Base-by-base conservation (phyloP, 2,797 vertebrate genomes). In the Cynopterus sphinx region DNA sequence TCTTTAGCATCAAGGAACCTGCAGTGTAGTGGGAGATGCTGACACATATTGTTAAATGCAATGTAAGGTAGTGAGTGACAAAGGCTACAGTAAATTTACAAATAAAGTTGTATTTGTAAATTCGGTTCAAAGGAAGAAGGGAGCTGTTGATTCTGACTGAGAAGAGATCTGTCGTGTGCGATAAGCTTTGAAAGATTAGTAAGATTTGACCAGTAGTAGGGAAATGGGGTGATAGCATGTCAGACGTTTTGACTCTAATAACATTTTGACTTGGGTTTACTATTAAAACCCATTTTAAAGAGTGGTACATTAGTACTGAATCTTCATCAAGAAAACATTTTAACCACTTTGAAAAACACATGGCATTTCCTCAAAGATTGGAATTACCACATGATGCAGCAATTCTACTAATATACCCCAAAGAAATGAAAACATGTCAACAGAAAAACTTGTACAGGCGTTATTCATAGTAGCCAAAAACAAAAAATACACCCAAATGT, bases 231-330 rank as follows among this genome's bases (percentile, higher is more conserved):
- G 11, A 63, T 9, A 39, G 70, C n/a, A 73, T 36, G 15, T 84
- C 55, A 71, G 33, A 59, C 28, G 41, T 91, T 95, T 81, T 75
- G 22, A 57, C 16, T 67, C 49, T 49, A 87, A 31, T 87, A 61
- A 78, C 49, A 63, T 78, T 87, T 87, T 84, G 78, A 88, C 26
- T 89, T 83, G 49, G 43, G 24, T 53, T 88, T 89, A 71, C 51
- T 61, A 65, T 75, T 87, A 77, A 87, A 75, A 81, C 43, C 10
- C 36, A 16, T 87, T 68, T 92, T 82, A 68, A 75, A 81, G 67
- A 82, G 41, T 43, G 15, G 33, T 61, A 43, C 13, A 9, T 51
- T 41, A 39, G 53, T 74, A 81, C 11, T 59, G 9, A 77, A 49
- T 74, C 59, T 83, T 49, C 57, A 82, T 73, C 68, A 88, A 41